Base-by-base conservation (phyloP, 2,888 invertebrate species). In the Leucania comma region DNA sequence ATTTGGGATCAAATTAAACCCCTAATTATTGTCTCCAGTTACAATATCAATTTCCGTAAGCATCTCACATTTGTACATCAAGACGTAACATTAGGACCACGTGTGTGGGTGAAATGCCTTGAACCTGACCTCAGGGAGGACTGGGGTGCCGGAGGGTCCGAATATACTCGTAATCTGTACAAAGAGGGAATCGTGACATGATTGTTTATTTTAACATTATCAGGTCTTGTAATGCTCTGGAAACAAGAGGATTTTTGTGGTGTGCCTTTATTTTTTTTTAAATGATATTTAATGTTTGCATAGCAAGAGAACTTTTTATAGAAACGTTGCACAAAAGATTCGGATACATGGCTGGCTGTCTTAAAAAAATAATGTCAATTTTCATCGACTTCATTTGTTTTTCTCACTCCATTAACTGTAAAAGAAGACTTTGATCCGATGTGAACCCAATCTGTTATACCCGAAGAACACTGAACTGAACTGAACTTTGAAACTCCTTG, bases 81-180 rank as follows among this genome's bases (percentile, higher is more conserved):
- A 68, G 38, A 74, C 42, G 66, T 60, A 50, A 63, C 42, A 75
- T 67, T 64, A 66, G 38, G n/a, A 68, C 17, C 71, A 68, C 71
- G 75, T 75, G 75, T 71, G 22, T 14, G 22, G 67, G 58, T 50
- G 71, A 67, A 63, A 76, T 81, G 69, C 56, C 76, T 59, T 51
- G 67, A 67, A 61, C 72, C 69, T 79, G 73, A 75, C 82, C 79
- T 63, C 22, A 14, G 67, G 35, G 67, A 60, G 26, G 59, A 38
- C 35, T 17, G 9, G 58, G 65, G 60, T 14, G 63, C 61, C 62
- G 29, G 73, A 76, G 73, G 72, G 73, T 59, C 66, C 46, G 57
- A 65, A 73, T 60, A 58, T 71, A n/a, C n/a, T n/a, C n/a, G n/a
- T n/a, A 82, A 79, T 76, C 58, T 69, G 56, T 46, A 75, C 57